Evolutionary conservation across 2,113 vertebrate genomes (phyloP).

Genomic region (Rhabdornis inornatus): DNA sequence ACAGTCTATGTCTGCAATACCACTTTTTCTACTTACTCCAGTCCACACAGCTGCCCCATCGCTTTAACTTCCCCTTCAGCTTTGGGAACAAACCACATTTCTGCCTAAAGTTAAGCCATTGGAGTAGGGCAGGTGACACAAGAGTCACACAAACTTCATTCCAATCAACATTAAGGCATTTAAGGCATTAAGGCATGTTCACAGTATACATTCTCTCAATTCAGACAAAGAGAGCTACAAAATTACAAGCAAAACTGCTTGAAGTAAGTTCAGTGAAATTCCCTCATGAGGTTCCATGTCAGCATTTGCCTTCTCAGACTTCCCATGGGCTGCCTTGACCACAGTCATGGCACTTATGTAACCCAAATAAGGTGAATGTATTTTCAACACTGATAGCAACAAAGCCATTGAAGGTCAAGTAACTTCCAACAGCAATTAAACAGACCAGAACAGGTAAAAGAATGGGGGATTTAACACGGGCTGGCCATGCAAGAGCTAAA

Average conservation of each 20-base stretch:
- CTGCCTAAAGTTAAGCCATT: not conserved
- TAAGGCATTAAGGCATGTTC: not conserved
- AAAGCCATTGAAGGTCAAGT: not conserved
- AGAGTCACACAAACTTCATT: not conserved
- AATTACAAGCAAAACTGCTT: not conserved
- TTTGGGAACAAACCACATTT: not conserved
- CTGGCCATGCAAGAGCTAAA: not conserved
- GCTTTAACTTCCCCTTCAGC: not conserved
- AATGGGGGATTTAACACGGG: not conserved
- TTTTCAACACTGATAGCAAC: not conserved
- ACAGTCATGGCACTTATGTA: not conserved
- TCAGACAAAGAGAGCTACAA: not conserved
- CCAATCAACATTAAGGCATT: not conserved
- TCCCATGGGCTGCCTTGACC: not conserved
- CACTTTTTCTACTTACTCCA: not conserved
- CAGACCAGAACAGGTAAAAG: not conserved
- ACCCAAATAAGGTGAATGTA: rapidly evolving
- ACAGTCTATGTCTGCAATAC: not conserved
- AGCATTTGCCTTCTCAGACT: not conserved
- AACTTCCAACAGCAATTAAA: not conserved
- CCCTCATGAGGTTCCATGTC: not conserved
- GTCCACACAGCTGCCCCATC: not conserved
- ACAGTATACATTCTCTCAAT: not conserved
- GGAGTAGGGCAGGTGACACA: not conserved
- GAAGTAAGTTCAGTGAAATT: not conserved